Percentiles rank a stretch among this genome's conserved stretches.
These are phyloP conservation scores for Promerops cafer DNA, from an alignment of 2,113 vertebrate species.

Conservation along the genomic window DNA sequence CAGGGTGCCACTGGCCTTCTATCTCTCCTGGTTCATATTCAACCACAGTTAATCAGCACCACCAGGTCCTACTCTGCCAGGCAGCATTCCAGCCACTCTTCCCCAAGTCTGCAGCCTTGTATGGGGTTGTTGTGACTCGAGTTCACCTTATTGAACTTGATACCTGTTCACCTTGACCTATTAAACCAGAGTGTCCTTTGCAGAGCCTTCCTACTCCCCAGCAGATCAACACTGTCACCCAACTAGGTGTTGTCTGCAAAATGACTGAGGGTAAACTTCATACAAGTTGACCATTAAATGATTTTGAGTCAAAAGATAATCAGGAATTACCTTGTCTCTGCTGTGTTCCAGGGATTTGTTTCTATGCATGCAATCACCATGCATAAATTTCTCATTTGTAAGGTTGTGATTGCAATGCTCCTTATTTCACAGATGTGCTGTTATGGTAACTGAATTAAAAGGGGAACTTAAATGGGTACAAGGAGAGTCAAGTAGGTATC, in stretches of 20 bases:
- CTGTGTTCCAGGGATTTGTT: neutral
- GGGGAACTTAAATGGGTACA: neutral
- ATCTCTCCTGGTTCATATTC: neutral
- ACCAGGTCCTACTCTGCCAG: neutral
- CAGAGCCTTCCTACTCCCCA: neutral
- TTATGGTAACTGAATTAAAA: neutral
- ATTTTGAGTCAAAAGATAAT: neutral
- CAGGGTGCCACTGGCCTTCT: neutral
- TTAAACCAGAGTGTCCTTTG: neutral
- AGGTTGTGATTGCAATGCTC: neutral
- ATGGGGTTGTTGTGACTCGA: neutral
- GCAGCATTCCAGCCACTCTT: neutral
- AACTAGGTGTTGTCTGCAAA: neutral
- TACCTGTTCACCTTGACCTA: neutral
- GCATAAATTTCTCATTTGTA: neutral
- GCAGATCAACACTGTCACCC: neutral
- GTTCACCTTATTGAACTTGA: neutral
- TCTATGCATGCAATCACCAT: neutral
- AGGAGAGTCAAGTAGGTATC: neutral
- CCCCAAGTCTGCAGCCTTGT: neutral
- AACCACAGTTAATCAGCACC: rapidly evolving
- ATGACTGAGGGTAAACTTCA: neutral
- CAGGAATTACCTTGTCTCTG: neutral
- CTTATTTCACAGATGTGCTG: neutral
- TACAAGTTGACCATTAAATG: neutral